phyloP scores from a whole-genome alignment of 1,140 invertebrate genomes.

The Lepidurus arcticus region DNA sequence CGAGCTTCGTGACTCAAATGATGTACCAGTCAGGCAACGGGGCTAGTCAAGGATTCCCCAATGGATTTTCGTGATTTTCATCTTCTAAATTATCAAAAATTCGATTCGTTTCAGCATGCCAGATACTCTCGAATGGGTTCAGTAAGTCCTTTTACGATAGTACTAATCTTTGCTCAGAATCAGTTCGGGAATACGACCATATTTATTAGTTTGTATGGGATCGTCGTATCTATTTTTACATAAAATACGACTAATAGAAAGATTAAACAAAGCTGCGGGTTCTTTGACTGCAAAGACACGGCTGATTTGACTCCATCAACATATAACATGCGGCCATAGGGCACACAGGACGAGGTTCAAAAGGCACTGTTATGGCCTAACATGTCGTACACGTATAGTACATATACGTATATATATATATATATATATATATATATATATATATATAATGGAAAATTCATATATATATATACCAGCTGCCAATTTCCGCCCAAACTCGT shows the following conservation, averaged over 20 bases:
- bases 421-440: background rate
- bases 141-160: too few species aligned
- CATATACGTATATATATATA: too few species aligned
- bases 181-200: too few species aligned
- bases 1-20: too few species aligned
- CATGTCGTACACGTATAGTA: background rate
- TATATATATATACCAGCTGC: background rate
- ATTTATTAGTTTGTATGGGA: background rate
- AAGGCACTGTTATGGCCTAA: background rate
- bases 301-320: conserved; percentile 2
- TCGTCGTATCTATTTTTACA: background rate
- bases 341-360: background rate
- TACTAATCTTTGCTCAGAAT: too few species aligned
- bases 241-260: background rate
- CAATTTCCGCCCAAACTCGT: conserved; percentile 12
- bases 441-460: background rate
- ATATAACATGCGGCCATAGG: background rate
- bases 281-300: background rate
- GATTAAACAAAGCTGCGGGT: background rate
- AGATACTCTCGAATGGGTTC: too few species aligned
- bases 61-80: too few species aligned
- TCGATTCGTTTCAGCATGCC: too few species aligned
- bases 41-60: too few species aligned
- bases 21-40: too few species aligned
- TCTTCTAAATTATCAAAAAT: too few species aligned